Base-by-base conservation (phyloP, 2,797 vertebrate species). In the Macrochelys suwanniensis region DNA sequence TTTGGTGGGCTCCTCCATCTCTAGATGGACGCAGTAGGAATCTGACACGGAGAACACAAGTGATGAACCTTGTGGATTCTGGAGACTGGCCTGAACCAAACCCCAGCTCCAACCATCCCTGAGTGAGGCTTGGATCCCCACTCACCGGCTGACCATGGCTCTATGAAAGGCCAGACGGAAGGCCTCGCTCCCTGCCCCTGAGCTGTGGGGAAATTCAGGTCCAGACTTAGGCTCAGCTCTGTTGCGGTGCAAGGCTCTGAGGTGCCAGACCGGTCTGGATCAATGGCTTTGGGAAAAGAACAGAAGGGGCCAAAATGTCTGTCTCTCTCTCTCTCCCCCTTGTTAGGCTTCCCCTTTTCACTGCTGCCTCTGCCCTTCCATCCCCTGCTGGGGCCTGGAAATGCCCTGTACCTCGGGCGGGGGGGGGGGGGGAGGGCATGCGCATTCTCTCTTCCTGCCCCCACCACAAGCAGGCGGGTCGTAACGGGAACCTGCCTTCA, bases 21-120 rank as follows among this genome's bases (percentile, higher is more conserved):
- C 42, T n/a, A n/a, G n/a, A n/a, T 26, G 78, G 37, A 90, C 61
- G 8, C 0, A 0, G 15, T 21, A 21, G n/a, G 6, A 23, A 37
- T 71, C 65, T 37, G n/a, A 37, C n/a, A 17, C 19, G 3, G n/a
- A 23, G n/a, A 37, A 21, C 65, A 21, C 10, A n/a, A 68, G n/a
- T 21, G n/a, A 68, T 10, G 17, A 37, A 21, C 65, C 57, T 33
- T 3, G 31, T 61, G 57, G 28, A 16, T n/a, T n/a, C 61, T 15
- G 33, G 65, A 71, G n/a, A 11, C 17, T 21, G n/a, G 65, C 17
- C n/a, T 71, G n/a, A 71, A 37, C 65, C n/a, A 23, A 23, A 23
- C n/a, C n/a, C 9, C 17, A 23, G 11, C n/a, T 23, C 65, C 65
- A 9, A 3, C n/a, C n/a, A 12, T 42, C n/a, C n/a, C 5, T 7